Evolutionary conservation across 2,113 vertebrate genomes (phyloP).

Genomic region (Ardeotis arabs): DNA sequence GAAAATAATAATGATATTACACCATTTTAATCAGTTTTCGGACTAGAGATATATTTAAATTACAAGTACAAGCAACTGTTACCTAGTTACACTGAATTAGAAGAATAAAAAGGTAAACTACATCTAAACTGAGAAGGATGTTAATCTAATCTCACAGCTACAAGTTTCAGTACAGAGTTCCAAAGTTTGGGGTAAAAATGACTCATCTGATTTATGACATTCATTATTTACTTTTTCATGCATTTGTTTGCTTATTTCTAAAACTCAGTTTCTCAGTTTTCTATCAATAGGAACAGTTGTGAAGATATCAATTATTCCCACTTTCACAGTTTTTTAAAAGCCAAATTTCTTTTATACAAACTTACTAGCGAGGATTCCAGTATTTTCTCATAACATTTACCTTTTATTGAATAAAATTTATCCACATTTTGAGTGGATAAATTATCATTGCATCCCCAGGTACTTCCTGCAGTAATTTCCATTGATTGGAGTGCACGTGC

Average conservation of each 20-base stretch:
- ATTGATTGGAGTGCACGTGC: constrained; percentile 2
- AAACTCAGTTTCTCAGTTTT: not conserved
- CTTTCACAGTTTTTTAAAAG: not conserved
- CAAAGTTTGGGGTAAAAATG: not conserved
- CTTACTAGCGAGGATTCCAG: not conserved
- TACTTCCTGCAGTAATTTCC: constrained; percentile 11
- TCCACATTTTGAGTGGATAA: not conserved
- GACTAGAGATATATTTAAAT: not conserved
- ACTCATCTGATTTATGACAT: not conserved
- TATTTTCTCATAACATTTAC: not conserved
- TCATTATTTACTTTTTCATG: not conserved
- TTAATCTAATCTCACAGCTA: not conserved
- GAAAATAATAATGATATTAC: not conserved
- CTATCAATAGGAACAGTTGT: not conserved
- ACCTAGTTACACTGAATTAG: not conserved
- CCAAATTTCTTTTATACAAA: not conserved
- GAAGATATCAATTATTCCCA: not conserved
- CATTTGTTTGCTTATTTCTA: not conserved
- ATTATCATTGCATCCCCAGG: constrained; percentile 5
- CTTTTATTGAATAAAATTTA: constrained; percentile 7
- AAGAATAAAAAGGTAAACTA: not conserved
- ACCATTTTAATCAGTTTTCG: not conserved
- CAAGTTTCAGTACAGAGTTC: not conserved
- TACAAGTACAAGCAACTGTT: not conserved
- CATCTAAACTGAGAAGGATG: not conserved